phyloP scores from a whole-genome alignment of 2,888 invertebrate species.

The Meiosimyza platycephala region DNA sequence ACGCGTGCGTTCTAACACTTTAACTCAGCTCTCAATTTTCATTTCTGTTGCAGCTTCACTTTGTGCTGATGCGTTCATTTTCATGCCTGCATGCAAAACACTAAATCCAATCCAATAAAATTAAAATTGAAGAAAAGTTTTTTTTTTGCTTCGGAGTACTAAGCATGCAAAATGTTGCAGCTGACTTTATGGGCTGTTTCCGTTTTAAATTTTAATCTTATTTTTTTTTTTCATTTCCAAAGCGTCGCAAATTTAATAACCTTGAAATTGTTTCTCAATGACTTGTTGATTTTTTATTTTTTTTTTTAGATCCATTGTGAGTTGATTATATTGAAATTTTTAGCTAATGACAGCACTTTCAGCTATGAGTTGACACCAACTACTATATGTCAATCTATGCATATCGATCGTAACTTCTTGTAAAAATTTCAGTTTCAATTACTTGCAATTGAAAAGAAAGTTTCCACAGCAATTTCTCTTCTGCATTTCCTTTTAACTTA shows the following conservation, averaged over 20 bases:
- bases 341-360: too few relatives aligned
- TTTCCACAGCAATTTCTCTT: too few relatives aligned
- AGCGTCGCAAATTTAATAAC: background rate
- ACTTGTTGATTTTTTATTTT: too few relatives aligned
- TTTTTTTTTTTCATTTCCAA: background rate
- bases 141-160: too few relatives aligned
- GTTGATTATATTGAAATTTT: too few relatives aligned
- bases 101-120: constrained; percentile 27
- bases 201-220: background rate
- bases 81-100: constrained; percentile 12
- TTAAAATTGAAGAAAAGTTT: constrained; percentile 29
- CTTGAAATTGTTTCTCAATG: background rate
- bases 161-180: constrained; percentile 13
- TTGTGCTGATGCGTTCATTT: background rate
- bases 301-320: too few relatives aligned
- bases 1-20: constrained; percentile 28
- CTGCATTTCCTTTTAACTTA: too few relatives aligned
- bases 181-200: background rate
- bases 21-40: background rate
- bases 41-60: constrained; percentile 15
- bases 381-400: too few relatives aligned
- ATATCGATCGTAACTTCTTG: too few relatives aligned
- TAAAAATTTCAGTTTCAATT: too few relatives aligned
- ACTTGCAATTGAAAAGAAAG: too few relatives aligned
- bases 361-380: too few relatives aligned